These are phyloP conservation scores for Malurus alboscapulatus DNA, from an alignment of 2,113 vertebrate genomes.

Conservation along the genomic window DNA sequence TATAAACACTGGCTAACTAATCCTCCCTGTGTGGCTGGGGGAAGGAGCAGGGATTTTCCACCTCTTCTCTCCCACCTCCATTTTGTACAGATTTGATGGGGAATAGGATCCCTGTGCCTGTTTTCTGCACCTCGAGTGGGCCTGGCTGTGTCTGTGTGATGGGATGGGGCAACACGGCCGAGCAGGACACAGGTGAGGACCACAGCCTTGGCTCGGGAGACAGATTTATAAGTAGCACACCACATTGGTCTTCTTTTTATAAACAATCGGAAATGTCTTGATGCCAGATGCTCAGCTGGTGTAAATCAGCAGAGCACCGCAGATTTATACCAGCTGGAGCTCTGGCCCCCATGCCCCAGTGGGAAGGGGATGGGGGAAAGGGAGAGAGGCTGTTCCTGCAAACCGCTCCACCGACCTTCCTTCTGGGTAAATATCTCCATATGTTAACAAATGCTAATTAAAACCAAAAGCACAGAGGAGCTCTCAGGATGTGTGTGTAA, in stretches of 20 bases:
- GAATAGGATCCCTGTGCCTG: not conserved
- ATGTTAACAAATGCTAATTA: conserved; percentile 65
- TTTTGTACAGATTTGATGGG: not conserved
- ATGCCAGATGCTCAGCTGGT: conserved; percentile 55
- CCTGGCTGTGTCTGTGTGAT: not conserved
- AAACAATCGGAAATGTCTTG: conserved; percentile 39
- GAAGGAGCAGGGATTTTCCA: not conserved
- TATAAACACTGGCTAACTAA: not conserved
- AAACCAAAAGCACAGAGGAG: conserved; percentile 50
- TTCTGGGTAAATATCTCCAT: conserved; percentile 60
- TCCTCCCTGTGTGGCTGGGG: not conserved
- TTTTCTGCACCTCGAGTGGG: not conserved
- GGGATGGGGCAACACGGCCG: accelerated
- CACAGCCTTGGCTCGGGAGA: not conserved
- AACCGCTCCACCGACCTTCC: conserved; percentile 28
- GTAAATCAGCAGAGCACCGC: conserved; percentile 39
- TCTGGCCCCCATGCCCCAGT: not conserved
- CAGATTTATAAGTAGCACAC: not conserved
- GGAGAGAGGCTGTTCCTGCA: conserved; percentile 45
- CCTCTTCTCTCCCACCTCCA: not conserved
- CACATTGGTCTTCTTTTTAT: conserved; percentile 10
- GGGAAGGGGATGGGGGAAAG: not conserved
- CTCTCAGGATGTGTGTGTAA: conserved; percentile 23
- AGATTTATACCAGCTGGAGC: conserved; percentile 55
- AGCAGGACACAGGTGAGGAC: not conserved